Base-by-base conservation (phyloP, 2,113 vertebrate species). In the Bothrops jararaca region DNA sequence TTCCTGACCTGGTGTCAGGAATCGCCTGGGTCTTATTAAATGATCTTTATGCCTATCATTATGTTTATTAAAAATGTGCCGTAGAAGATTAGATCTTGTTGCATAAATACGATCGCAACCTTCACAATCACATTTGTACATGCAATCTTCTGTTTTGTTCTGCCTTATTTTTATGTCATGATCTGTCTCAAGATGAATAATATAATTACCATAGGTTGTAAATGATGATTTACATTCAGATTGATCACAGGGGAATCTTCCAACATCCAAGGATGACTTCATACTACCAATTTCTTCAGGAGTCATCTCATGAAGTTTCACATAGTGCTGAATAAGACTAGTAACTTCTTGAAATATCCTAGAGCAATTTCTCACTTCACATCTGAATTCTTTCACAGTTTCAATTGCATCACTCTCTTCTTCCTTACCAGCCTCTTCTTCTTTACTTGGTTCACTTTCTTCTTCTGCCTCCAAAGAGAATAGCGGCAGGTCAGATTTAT, bases 61-160 rank as follows among this genome's bases (percentile, higher is more conserved):
- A 94, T 99, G 99, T 93, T 99, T 99, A 95, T 98, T 99, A 98
- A 99, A 99, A 93, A 98, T 98, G 92, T 99, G 99, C 85, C 99
- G 97, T 91, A 99, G 96, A 26, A 99, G 97, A 95, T 99, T 99
- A 42, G 99, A 99, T 56, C 99, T 98, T 26, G 99, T 99, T 69
- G 99, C 98, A 92, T 99, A 99, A 53, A 98, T 97, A 45, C 98
- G 98, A 93, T 99, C 98, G 89, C 99, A 99, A n/a, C 98, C 99
- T 96, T 99, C 98, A 92, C 99, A 98, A 91, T 99, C 98, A 96
- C 99, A 99, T 85, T 98, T 98, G 93, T 98, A 99, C 26, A 98
- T 94, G 0, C 98, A 97, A 0, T 98, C 98, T 13, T 98, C 97
- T 60, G 98, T 96, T 18, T 97, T 96, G 96, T 96, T 98, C 60